Conservation (phyloP, 2,797 vertebrate species). For the Chelon auratus region DNA sequence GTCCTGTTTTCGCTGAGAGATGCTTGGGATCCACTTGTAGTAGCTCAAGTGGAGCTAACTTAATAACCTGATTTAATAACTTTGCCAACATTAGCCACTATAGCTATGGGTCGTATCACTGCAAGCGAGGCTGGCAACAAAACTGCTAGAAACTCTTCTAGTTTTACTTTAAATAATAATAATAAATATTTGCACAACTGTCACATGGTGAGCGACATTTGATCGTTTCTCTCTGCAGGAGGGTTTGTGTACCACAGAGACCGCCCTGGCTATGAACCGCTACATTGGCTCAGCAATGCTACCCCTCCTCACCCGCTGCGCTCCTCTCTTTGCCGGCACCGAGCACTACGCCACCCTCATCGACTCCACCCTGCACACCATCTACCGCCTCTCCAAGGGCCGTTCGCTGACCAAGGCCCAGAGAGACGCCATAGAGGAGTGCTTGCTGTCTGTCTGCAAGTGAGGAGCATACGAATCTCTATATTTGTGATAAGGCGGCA, state of each 20-base stretch:
- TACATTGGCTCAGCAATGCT: conserved; percentile 96
- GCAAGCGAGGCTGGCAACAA: neutral
- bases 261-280: conserved; percentile 94
- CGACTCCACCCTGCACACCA: conserved; percentile 95
- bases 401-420: conserved; percentile 98
- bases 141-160: neutral
- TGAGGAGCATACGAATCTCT: conserved; percentile 70
- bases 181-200: neutral
- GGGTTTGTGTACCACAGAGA: conserved; percentile 94
- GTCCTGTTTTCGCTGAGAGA: conserved; percentile 20
- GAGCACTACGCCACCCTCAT: conserved; percentile 93
- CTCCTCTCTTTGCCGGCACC: conserved; percentile 94
- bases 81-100: neutral
- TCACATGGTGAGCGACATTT: conserved; percentile 3
- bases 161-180: neutral
- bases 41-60: neutral
- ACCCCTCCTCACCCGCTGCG: conserved; percentile 94
- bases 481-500: neutral
- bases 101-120: neutral
- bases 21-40: neutral
- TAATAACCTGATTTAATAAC: neutral
- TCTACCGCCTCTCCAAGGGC: conserved; percentile 97
- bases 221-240: conserved; percentile 82
- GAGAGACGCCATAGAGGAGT: conserved; percentile 97
- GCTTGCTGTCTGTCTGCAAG: conserved; percentile 95